Conservation (phyloP, 2,797 vertebrate species). For the Crypturellus tataupa region DNA sequence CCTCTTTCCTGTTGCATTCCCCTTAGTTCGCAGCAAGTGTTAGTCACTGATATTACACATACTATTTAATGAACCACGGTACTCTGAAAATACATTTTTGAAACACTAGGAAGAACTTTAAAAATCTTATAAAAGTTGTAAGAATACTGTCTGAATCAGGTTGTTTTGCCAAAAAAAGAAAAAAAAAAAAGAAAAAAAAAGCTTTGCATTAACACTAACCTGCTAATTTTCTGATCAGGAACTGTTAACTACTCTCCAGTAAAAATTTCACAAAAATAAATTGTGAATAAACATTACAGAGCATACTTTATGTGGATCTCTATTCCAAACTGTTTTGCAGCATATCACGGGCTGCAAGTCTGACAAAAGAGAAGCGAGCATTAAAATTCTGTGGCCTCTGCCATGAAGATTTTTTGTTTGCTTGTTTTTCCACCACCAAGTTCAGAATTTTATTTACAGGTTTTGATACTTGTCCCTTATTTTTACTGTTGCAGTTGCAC, state of each 20-base stretch:
- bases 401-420: too few relatives aligned
- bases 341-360: accelerated
- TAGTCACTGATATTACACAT: neutral
- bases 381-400: neutral
- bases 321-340: neutral
- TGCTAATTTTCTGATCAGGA: neutral
- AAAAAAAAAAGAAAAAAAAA: neutral
- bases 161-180: neutral
- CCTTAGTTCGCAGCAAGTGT: neutral
- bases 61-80: neutral
- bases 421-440: too few relatives aligned
- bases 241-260: neutral
- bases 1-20: neutral
- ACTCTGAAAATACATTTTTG: neutral
- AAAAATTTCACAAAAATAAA: neutral
- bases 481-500: accelerated
- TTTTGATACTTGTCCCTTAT: neutral
- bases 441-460: neutral
- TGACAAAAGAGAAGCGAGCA: neutral
- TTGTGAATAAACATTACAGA: neutral
- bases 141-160: neutral
- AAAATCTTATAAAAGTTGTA: neutral
- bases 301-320: neutral
- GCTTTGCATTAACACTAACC: neutral
- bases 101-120: neutral